A percentile compares a stretch with the other conserved stretches of the same genome.
phyloP scores from a whole-genome alignment of 1,140 invertebrate genomes.

The Scaptomyza graminum region DNA sequence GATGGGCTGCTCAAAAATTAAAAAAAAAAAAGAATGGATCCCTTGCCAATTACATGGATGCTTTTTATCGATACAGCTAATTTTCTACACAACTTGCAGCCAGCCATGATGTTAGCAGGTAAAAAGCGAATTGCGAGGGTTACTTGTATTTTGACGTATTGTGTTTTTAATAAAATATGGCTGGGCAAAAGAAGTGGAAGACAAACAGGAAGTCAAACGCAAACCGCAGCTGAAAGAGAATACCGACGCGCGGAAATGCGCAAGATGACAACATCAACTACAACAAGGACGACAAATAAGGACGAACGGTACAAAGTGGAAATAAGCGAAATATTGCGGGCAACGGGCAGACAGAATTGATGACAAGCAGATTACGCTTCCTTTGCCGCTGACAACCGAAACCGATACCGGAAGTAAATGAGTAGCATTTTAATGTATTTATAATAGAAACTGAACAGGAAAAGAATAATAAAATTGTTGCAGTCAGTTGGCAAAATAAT shows the following conservation, averaged over 20 bases:
- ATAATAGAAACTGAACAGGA: constrained; percentile 48
- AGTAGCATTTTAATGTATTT: constrained; percentile 79
- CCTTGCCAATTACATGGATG: not conserved
- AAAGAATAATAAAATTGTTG: not conserved
- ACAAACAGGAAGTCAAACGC: constrained; percentile 78
- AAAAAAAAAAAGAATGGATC: not conserved
- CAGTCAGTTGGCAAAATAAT: not conserved
- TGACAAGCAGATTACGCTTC: constrained; percentile 81
- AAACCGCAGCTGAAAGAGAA: constrained; percentile 65
- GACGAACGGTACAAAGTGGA: constrained; percentile 5
- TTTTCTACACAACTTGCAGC: constrained; percentile 5
- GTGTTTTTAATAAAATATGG: constrained; percentile 34
- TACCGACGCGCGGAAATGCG: constrained; percentile 68
- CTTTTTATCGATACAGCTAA: constrained; percentile 1
- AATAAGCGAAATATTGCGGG: constrained; percentile 43
- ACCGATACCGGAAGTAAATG: constrained; percentile 74
- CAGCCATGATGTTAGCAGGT: not conserved
- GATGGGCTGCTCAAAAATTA: too few relatives aligned
- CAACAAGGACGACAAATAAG: constrained; percentile 33
- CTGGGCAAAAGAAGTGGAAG: constrained; percentile 47
- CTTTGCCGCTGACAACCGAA: constrained; percentile 71
- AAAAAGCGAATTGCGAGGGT: not conserved
- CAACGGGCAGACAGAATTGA: constrained; percentile 52
- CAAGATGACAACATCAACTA: constrained; percentile 55
- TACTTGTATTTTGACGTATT: constrained; percentile 40